Evolutionary conservation across 2,888 invertebrate genomes (phyloP), one percentile per base, ranked within the genome.

Genomic region (Heteropelma amictum): DNA sequence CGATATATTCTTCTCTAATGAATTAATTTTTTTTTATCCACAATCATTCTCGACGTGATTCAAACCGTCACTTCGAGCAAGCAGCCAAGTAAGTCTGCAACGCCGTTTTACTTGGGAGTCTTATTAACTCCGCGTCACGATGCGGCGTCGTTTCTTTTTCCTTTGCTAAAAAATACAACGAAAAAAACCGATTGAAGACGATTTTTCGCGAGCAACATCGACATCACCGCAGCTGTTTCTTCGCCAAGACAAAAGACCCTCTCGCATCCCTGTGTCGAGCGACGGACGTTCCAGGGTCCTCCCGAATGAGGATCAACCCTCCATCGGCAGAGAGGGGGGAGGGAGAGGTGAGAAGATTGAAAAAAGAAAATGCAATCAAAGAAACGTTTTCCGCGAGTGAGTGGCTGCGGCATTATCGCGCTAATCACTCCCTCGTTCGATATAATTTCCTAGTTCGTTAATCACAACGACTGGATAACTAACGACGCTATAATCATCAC

Each of bases 371-470:
- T 23, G 21, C 10, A 45, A 45, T 21, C n/a, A 65, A 54, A 65
- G n/a, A 65, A 33, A 33, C 17, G 30, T 51, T 69, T 49, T 49
- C 33, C 56, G 42, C 53, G 30, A 33, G 64, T 42, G 33, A 70
- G 53, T 47, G 47, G 47, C 49, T 10, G 26, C 54, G 61, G 60
- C 60, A 75, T 67, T 67, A 75, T 61, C 60, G 19, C 45, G 28
- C 61, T 71, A 63, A 74, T 65, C 70, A 63, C 56, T 67, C 65
- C 33, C 58, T 63, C 71, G 49, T 71, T 68, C 71, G 71, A 61
- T 61, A 75, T 67, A 71, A 75, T 75, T 71, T 75, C 56, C 67
- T 71, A 38, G 74, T 75, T 65, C 74, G 75, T 75, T 75, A 67
- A 67, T 75, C 71, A 75, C 71, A 10, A 14, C 19, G 38, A 35